A percentile compares a stretch with the other conserved stretches of the same genome.
phyloP scores from a whole-genome alignment of 1,140 invertebrate genomes.

The Drosophila sturtevanti region DNA sequence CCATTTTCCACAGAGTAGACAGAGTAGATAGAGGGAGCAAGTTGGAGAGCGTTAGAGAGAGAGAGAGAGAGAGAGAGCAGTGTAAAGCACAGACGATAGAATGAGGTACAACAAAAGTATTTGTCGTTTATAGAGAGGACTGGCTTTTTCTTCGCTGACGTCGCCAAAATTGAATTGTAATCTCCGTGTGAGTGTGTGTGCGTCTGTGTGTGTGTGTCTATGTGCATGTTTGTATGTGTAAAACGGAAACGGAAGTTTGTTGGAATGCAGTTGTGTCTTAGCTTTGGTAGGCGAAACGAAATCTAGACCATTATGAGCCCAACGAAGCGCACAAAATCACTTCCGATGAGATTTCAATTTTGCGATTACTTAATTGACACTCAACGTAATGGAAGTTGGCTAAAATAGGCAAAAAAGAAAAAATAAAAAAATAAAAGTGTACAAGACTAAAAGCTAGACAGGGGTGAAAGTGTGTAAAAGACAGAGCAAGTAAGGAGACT shows the following conservation, averaged over 20 bases:
- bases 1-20: conserved; percentile 31
- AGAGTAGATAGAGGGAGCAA: conserved; percentile 7
- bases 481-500: too few species aligned
- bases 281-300: conserved; percentile 30
- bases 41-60: not conserved
- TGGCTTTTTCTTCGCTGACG: conserved; percentile 40
- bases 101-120: conserved; percentile 39
- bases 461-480: not conserved
- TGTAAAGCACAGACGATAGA: not conserved
- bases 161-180: conserved; percentile 44
- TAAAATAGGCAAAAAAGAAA: conserved; percentile 21
- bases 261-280: conserved; percentile 61
- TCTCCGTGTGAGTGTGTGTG: conserved; percentile 19
- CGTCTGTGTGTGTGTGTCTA: not conserved
- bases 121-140: conserved; percentile 43
- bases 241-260: conserved; percentile 75
- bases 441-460: not conserved
- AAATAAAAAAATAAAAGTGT: not conserved
- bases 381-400: conserved; percentile 72
- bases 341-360: conserved; percentile 80
- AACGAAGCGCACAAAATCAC: conserved; percentile 74
- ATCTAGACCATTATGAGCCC: conserved; percentile 49
- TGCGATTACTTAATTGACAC: conserved; percentile 79
- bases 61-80: not conserved
- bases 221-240: conserved; percentile 26